A percentile compares a stretch with the other conserved stretches of the same genome.
Evolutionary conservation across 2,888 invertebrate species (phyloP).

Genomic region (Orthosia gracilis): DNA sequence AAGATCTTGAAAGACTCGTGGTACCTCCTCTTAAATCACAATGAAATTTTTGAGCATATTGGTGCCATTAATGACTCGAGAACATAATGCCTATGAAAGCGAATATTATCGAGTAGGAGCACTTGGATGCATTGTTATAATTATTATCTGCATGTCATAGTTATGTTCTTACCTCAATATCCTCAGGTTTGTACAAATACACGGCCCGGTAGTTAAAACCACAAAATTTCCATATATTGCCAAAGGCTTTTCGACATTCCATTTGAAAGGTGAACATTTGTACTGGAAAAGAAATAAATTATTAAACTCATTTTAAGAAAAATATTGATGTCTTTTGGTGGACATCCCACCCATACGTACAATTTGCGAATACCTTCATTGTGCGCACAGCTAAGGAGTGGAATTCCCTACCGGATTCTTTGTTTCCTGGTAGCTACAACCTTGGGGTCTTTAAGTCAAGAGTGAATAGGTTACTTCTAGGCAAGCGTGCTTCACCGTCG

Average conservation of each 20-base stretch:
- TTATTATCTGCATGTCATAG: too few relatives aligned
- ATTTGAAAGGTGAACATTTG: slow-evolving; percentile 41
- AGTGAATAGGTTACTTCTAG: too few relatives aligned
- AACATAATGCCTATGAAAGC: too few relatives aligned
- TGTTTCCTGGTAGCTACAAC: too few relatives aligned
- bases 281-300: slow-evolving; percentile 31
- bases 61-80: too few relatives aligned
- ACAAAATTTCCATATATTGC: slow-evolving; percentile 54
- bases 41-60: not conserved
- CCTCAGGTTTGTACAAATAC: slow-evolving; percentile 62
- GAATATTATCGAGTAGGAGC: not conserved
- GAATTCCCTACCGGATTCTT: too few relatives aligned
- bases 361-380: too few relatives aligned
- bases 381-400: too few relatives aligned
- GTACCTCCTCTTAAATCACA: not conserved
- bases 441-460: too few relatives aligned
- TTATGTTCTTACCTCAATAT: slow-evolving; percentile 61
- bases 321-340: not conserved
- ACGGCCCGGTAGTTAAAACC: slow-evolving; percentile 55
- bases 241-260: slow-evolving; percentile 48
- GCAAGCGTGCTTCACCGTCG: too few relatives aligned
- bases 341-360: too few relatives aligned
- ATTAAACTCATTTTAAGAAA: not conserved
- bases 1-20: not conserved
- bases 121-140: not conserved